Evolutionary conservation across 2,888 invertebrate species (phyloP), one percentile per base, ranked within the genome.

Genomic region (Synergus umbraculus): DNA sequence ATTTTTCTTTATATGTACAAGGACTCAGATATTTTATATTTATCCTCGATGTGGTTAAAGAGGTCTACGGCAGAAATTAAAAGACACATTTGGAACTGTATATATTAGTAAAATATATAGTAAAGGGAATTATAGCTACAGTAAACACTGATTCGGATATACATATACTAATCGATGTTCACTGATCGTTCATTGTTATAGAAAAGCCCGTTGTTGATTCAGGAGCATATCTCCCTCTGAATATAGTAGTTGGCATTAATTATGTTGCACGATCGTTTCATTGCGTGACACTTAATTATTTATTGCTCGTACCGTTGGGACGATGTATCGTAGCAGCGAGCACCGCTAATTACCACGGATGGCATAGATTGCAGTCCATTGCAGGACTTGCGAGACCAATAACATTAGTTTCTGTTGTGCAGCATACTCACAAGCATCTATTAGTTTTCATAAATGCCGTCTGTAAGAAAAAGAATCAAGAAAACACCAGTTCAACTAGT

Each of bases 211-310:
- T 41, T 73, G 73, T 73, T 73, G 49, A 41, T 73, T 73, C 73
- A 54, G 49, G 73, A 54, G 73, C 15, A 49, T 49, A 29, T 69
- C 69, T 54, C 69, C 3, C 29, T 54, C n/a, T 10, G 37, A 73
- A 73, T 73, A 49, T 69, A 54, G n/a, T 73, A 54, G n/a, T 54
- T 8, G 37, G 37, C 54, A 73, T 41, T 73, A 54, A 73, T 41
- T 73, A 73, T 73, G 37, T 37, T 69, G 69, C 69, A 37, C 49
- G 37, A 73, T 49, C 69, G 49, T 73, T 73, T 73, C 54, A 73
- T 73, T 37, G 69, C 49, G 49, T 73, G 69, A 73, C 69, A 73
- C 54, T 73, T 73, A 73, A 54, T 73, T 73, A 73, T 73, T 73
- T 73, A 73, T 37, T 73, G 69, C 69, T 73, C 69, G 22, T 54